Conservation (phyloP, 1,140 invertebrate genomes). For the Berghia stephanieae region DNA sequence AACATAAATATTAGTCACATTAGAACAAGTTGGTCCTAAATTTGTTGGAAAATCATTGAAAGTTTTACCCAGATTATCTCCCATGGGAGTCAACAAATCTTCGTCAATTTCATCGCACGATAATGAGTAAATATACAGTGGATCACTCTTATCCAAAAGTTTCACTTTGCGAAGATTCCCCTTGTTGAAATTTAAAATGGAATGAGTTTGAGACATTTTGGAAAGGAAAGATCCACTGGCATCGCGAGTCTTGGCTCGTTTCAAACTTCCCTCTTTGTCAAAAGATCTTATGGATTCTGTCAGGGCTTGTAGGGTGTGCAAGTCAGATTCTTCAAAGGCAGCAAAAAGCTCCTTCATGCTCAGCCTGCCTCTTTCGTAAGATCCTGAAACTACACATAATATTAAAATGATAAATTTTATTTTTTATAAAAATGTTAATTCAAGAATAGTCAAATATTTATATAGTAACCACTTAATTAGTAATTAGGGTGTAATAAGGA, state of each 20-base stretch:
- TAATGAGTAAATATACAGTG: conserved; percentile 44
- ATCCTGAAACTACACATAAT: too few species aligned
- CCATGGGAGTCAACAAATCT: neutral
- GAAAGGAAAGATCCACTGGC: conserved; percentile 31
- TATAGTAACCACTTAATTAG: too few species aligned
- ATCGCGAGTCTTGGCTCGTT: conserved; percentile 39
- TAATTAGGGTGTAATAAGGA: too few species aligned
- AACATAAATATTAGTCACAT: neutral
- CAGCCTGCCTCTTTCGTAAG: too few species aligned
- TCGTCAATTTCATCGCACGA: neutral
- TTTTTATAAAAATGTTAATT: too few species aligned
- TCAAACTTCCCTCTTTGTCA: conserved; percentile 36
- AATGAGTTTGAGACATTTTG: conserved; percentile 33
- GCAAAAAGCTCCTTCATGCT: conserved; percentile 45
- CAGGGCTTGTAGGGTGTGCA: conserved; percentile 38
- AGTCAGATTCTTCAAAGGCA: conserved; percentile 49
- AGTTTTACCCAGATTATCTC: neutral
- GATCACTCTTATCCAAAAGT: conserved; percentile 39
- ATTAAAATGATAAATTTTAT: too few species aligned
- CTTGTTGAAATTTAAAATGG: conserved; percentile 45
- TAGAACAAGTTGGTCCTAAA: too few species aligned
- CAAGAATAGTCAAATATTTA: too few species aligned
- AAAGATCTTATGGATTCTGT: conserved; percentile 42
- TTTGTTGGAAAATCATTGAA: neutral
- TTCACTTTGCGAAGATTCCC: conserved; percentile 35